Evolutionary conservation across 2,888 invertebrate genomes (phyloP).

Genomic region (Polydesmus complanatus): DNA sequence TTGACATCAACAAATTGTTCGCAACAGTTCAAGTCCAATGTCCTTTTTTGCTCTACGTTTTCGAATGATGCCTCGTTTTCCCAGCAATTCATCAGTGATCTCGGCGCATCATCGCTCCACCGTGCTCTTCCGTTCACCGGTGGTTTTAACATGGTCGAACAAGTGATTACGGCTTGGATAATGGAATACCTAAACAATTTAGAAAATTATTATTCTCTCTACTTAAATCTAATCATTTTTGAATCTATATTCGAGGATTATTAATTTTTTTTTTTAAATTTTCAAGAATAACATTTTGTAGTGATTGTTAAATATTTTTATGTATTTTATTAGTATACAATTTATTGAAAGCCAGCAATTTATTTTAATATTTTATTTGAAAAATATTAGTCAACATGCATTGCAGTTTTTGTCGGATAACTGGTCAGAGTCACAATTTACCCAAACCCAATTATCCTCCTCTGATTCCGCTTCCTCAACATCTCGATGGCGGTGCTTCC

Average conservation of each 20-base stretch:
- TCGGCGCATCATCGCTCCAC: no score
- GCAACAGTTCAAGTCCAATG: no score
- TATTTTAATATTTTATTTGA: neutral
- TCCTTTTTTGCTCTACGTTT: no score
- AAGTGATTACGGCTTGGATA: no score
- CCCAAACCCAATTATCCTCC: slow-evolving; percentile 73
- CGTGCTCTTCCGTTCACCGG: no score
- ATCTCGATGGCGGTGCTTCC: neutral
- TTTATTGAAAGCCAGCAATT: no score
- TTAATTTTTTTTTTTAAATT: neutral
- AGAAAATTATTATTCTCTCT: neutral
- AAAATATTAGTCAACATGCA: slow-evolving; percentile 3
- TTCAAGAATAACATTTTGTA: neutral
- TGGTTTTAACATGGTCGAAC: no score
- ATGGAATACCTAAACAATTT: no score
- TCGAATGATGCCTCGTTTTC: no score
- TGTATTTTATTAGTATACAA: no score
- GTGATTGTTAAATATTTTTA: neutral
- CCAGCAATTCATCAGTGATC: no score
- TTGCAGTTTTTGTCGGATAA: slow-evolving; percentile 49
- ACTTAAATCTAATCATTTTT: neutral
- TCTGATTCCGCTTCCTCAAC: slow-evolving; percentile 52
- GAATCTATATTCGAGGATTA: neutral
- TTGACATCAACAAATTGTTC: no score
- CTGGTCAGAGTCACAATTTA: slow-evolving; percentile 60